Conservation (phyloP, 1,140 invertebrate species). For the Callitettix versicolor region DNA sequence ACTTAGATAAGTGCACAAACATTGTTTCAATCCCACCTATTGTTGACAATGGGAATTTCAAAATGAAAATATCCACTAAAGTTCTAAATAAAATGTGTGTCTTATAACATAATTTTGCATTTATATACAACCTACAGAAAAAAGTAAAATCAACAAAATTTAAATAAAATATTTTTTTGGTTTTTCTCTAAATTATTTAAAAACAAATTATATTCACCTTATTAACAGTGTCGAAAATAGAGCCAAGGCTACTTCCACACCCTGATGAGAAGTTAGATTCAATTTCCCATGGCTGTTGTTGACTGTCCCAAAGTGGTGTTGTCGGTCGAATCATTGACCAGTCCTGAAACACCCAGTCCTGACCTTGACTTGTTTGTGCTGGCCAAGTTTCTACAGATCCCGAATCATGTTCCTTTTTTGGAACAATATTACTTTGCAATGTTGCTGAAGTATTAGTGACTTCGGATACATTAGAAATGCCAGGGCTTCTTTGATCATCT, state of each 20-base stretch:
- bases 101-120: too few species aligned
- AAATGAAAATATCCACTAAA: too few species aligned
- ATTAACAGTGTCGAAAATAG: constrained; percentile 27
- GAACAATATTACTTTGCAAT: not conserved
- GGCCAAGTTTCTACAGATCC: not conserved
- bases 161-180: too few species aligned
- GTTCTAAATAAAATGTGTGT: too few species aligned
- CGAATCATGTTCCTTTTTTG: not conserved
- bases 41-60: too few species aligned
- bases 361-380: not conserved
- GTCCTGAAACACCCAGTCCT: not conserved
- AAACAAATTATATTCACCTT: constrained; percentile 15
- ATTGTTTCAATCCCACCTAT: too few species aligned
- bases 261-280: constrained; percentile 3
- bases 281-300: not conserved
- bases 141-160: too few species aligned
- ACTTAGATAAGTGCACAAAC: too few species aligned
- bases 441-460: too few species aligned
- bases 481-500: too few species aligned
- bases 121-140: too few species aligned
- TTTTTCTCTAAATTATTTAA: too few species aligned
- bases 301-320: not conserved
- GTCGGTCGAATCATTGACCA: not conserved
- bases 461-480: not conserved
- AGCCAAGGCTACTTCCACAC: constrained; percentile 21